phyloP scores from a whole-genome alignment of 1,140 invertebrate species.

The Drosophila truncata region DNA sequence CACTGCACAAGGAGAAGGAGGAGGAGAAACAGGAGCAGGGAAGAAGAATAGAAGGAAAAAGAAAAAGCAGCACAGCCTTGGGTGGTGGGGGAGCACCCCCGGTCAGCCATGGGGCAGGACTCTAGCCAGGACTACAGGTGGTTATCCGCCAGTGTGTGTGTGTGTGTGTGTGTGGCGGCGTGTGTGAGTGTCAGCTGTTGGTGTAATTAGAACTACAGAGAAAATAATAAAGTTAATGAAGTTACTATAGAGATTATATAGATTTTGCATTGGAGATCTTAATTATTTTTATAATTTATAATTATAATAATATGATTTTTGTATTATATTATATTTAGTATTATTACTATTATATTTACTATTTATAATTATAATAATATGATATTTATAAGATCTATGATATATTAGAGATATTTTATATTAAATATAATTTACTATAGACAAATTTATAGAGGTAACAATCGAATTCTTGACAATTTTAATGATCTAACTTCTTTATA shows the following conservation, averaged over 20 bases:
- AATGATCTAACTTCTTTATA: too few species aligned
- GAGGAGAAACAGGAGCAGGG: neutral
- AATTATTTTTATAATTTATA: too few species aligned
- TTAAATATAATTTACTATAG: too few species aligned
- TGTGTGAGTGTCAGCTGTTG: constrained; percentile 30
- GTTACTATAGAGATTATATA: neutral
- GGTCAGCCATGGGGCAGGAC: constrained; percentile 28
- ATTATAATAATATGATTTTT: too few species aligned
- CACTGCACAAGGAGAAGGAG: neutral
- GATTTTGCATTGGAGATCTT: too few species aligned
- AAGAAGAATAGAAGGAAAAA: constrained; percentile 2
- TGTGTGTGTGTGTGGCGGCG: neutral
- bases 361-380: too few species aligned
- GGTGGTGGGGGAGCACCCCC: neutral
- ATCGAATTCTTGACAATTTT: too few species aligned
- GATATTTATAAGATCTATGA: too few species aligned
- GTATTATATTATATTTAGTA: too few species aligned
- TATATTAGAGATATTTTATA: too few species aligned
- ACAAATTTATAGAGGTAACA: too few species aligned
- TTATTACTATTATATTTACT: too few species aligned
- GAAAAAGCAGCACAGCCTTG: constrained; percentile 3
- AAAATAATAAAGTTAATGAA: neutral
- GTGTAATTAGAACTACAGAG: constrained; percentile 30
- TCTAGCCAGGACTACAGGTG: constrained; percentile 54
- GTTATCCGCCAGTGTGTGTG: constrained; percentile 21